Percentiles rank a stretch among this genome's conserved stretches.
Conservation (phyloP, 2,113 vertebrate genomes). For the Calyptommatus sinebrachiatus region DNA sequence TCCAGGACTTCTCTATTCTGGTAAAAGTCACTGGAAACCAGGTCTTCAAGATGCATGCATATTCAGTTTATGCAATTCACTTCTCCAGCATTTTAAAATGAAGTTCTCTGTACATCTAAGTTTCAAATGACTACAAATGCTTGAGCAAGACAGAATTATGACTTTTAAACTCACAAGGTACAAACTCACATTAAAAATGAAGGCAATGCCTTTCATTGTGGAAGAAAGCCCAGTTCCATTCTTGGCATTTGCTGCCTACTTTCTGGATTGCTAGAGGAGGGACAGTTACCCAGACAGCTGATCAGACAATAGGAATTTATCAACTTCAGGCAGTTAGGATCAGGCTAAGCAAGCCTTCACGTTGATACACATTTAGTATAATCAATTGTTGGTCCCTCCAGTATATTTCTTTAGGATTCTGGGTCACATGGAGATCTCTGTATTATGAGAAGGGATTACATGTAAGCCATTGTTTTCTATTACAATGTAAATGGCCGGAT, state of each 20-base stretch:
- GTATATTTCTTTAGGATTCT: no score
- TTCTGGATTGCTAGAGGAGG: conserved; percentile 50
- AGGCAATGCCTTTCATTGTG: conserved; percentile 61
- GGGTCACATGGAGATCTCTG: no score
- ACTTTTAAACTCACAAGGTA: background rate
- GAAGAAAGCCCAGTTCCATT: conserved; percentile 45
- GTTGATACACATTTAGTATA: no score
- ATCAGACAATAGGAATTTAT: background rate
- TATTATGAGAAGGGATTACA: no score
- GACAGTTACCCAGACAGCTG: background rate
- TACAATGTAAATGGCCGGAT: no score
- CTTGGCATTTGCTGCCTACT: conserved; percentile 51
- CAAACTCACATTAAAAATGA: conserved; percentile 64
- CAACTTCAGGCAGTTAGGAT: background rate
- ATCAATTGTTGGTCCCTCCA: no score
- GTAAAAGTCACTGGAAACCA: background rate
- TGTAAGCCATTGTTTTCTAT: no score
- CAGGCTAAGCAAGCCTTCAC: background rate
- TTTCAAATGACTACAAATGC: background rate
- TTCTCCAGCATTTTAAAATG: background rate
- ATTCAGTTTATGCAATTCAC: background rate
- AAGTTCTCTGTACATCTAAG: background rate
- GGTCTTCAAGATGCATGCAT: background rate
- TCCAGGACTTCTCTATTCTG: background rate
- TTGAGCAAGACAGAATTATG: no score